Evolutionary conservation across 2,113 vertebrate genomes (phyloP), one percentile per base, ranked within the genome.

Genomic region (Oryzias melastigma): DNA sequence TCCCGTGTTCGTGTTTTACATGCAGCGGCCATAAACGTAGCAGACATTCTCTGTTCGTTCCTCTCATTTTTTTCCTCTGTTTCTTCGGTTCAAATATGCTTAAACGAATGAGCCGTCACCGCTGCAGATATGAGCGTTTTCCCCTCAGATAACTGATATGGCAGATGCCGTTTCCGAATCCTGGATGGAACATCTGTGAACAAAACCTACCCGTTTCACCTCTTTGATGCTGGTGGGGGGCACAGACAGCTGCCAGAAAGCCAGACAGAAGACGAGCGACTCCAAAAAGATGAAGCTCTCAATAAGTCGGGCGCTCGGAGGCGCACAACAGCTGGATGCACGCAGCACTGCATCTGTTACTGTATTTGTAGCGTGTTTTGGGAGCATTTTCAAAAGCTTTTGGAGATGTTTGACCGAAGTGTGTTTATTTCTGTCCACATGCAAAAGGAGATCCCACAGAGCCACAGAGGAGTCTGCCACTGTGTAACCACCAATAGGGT

Each of bases 401-500:
- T 54, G 65, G 6, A 14, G 47, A 2, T 57, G 62, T 73, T 27
- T 46, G 53, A 14, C 54, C 14, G 0, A 1, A 40, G n/a, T 14
- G 0, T 1, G 52, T 62, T 45, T 80, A 14, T 82, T 72, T 75
- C 57, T 43, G 24, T 52, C 44, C 16, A 1, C 52, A 51, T 18
- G 24, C 53, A 77, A 65, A 58, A 71, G 44, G 22, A 66, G 56
- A 56, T 73, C 53, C 73, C 13, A n/a, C 63, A 62, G 51, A 49
- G 29, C 48, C 8, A 7, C 44, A 67, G 43, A 79, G 60, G 65
- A 75, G 81, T 73, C 82, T 75, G 88, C 85, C 87, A 80, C 80
- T 71, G 83, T 74, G 91, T 86, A 90, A 91, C 88, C 68, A 0
- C 74, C 73, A 63, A 83, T 87, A 77, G 58, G 55, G 60, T 77